phyloP scores from a whole-genome alignment of 2,888 invertebrate genomes.

The Orthosia gracilis region DNA sequence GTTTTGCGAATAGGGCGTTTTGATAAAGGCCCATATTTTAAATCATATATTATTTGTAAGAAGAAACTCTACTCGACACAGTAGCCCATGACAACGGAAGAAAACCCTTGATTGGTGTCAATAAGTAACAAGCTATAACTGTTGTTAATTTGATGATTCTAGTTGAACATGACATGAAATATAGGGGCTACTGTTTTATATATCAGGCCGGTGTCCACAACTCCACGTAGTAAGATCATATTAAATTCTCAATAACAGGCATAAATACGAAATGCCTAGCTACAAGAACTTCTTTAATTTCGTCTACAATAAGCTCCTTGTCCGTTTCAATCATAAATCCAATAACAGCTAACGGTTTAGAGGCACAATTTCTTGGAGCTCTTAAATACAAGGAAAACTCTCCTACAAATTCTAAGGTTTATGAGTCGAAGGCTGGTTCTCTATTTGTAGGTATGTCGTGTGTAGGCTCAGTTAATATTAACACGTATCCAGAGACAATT shows the following conservation, averaged over 20 bases:
- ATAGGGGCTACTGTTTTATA: too few species aligned
- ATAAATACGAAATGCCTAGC: neutral
- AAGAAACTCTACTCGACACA: too few species aligned
- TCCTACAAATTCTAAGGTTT: conserved; percentile 23
- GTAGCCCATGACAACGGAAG: too few species aligned
- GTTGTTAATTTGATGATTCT: too few species aligned
- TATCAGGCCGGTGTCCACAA: too few species aligned
- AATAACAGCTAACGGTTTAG: conserved; percentile 21
- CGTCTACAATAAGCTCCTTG: neutral
- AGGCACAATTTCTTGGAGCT: conserved; percentile 18
- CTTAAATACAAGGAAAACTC: conserved; percentile 4
- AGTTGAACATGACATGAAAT: too few species aligned
- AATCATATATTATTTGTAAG: too few species aligned
- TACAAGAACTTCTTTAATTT: neutral
- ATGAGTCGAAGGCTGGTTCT: conserved; percentile 14
- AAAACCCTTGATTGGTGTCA: too few species aligned
- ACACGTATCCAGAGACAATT: conserved; percentile 45
- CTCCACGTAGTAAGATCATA: neutral
- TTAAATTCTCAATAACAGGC: neutral
- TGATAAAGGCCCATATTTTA: too few species aligned
- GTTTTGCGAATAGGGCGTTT: too few species aligned
- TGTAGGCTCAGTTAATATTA: conserved; percentile 43
- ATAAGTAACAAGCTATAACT: too few species aligned
- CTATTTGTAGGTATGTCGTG: conserved; percentile 22
- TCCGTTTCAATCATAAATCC: conserved; percentile 29